phyloP scores from a whole-genome alignment of 1,140 invertebrate species.

The Anastrepha obliqua region DNA sequence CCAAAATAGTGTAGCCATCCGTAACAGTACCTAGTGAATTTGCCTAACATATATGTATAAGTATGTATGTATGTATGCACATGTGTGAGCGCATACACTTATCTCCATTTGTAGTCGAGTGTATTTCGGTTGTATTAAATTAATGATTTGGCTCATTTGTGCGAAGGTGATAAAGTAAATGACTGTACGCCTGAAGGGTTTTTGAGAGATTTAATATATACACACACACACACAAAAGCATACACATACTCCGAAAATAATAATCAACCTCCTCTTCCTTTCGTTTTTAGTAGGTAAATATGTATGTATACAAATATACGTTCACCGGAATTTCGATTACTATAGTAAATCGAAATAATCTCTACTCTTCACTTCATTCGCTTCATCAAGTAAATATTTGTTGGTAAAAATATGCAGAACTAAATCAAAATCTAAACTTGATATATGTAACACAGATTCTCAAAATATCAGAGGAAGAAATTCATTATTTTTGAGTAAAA shows the following conservation, averaged over 20 bases:
- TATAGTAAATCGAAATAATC: not conserved
- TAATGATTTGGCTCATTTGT: not conserved
- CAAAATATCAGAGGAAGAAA: too few species aligned
- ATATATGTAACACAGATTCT: too few species aligned
- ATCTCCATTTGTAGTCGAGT: not conserved
- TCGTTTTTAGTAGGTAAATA: not conserved
- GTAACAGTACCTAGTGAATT: not conserved
- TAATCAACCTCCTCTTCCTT: not conserved
- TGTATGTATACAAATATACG: not conserved
- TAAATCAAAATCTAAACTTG: too few species aligned
- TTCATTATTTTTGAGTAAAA: too few species aligned
- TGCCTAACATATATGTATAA: not conserved
- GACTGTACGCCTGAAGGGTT: conserved; percentile 27
- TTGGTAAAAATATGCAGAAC: not conserved
- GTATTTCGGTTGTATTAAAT: conserved; percentile 22
- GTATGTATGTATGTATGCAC: too few species aligned
- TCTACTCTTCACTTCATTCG: not conserved
- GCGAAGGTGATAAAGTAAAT: conserved; percentile 43
- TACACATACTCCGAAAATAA: not conserved
- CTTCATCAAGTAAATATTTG: not conserved
- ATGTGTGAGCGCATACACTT: not conserved
- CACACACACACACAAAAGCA: not conserved
- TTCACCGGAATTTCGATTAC: not conserved
- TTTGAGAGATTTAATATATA: not conserved
- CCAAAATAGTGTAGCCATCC: not conserved